Base-by-base conservation (phyloP, 2,888 invertebrate species). In the Agapostemon virescens region DNA sequence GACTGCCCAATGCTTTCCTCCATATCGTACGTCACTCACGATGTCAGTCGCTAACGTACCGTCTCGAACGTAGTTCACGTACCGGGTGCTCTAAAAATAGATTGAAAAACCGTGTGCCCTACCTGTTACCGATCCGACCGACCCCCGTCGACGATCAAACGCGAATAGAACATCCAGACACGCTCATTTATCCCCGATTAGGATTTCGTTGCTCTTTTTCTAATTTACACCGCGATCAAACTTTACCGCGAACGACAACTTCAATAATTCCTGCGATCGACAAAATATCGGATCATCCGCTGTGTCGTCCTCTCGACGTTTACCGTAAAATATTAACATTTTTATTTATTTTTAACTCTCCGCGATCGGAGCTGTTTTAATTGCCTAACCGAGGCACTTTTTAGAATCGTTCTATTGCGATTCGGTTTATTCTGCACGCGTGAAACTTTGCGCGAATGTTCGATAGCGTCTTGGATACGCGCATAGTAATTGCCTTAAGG, bases 11-110 rank as follows among this genome's bases (percentile, higher is more conserved):
- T 91, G 90, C 91, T 90, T 91, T 90, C 89, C 90, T 90, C 89
- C 90, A 89, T 90, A 89, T 91, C 91, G 89, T 89, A 89, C 90
- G 91, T 90, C 91, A 91, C 90, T 91, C 91, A 91, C 86, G 79
- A 87, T 91, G 90, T 91, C 92, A 92, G 92, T 91, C 88, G 90
- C 92, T 92, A 92, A 92, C 92, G 90, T 91, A 91, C 91, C 92
- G 91, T 92, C 92, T 92, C 92, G 91, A 92, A 92, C 92, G 89
- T 91, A 91, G 91, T 92, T 91, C 88, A 91, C 86, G 88, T 92
- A 91, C 90, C 91, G 91, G 91, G 92, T 92, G 91, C 87, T 87
- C 89, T 85, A 72, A 86, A 87, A 88, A 82, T 81, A 69, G 72
- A 68, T 69, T 67, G 61, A 23, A 68, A 38, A 71, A 61, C 17